Base-by-base conservation (phyloP, 2,113 vertebrate genomes). In the Pogonocichla stellata region DNA sequence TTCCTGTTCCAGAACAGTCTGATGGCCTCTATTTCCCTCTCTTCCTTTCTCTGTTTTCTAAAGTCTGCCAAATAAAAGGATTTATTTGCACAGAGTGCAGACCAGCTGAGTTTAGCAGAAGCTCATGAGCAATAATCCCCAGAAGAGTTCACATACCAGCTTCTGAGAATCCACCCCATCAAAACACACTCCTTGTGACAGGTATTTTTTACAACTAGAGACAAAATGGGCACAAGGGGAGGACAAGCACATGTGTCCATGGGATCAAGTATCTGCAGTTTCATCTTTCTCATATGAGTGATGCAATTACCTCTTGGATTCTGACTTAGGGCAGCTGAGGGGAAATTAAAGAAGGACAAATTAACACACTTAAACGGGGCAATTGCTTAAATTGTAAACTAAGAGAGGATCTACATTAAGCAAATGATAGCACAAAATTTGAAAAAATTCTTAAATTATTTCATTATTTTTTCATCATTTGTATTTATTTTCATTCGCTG, bases 1-100 rank as follows among this genome's bases (percentile, higher is more conserved):
- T 75, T 96, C 88, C 90, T 92, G 71, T 92, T 93, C 36, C 9
- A 65, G 43, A 95, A 90, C 86, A 88, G 40, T 40, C 71, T 89
- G 64, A 75, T 86, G 60, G 71, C 73, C 57, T 61, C 75, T 78
- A 25, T 94, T 92, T 95, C 58, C 53, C 40, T 34, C n/a, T 42
- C 38, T 69, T 36, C 80, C 22, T 50, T 19, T 56, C 29, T 74
- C 43, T 91, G 5, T 48, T 80, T 90, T 93, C 84, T 53, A 36
- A 71, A 92, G 50, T 57, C 64, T 86, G 88, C 51, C 72, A 92
- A 45, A 94, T 79, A 77, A 91, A 90, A 95, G 51, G 85, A 80
- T 69, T 72, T 82, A 81, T 95, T 89, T 96, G 29, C 71, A 83
- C 80, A 51, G 62, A 91, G 50, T 58, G 43, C 86, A 92, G 60